A percentile compares a stretch with the other conserved stretches of the same genome.
These are phyloP conservation scores for Trissolcus brochymenae DNA, from an alignment of 2,888 invertebrate genomes.

Conservation along the genomic window DNA sequence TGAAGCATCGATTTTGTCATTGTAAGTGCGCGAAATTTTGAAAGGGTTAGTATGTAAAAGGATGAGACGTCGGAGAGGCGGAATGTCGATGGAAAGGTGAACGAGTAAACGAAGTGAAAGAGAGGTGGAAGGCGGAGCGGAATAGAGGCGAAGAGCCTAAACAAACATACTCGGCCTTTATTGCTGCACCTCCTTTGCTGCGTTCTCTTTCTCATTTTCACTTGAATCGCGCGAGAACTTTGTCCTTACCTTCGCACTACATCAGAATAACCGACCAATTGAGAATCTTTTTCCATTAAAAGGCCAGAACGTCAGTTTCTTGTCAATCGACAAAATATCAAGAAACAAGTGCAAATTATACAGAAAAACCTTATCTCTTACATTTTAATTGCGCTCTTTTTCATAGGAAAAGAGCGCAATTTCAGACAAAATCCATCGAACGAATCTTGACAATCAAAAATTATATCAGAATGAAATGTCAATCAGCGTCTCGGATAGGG, in stretches of 20 bases:
- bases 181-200: constrained; percentile 68
- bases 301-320: constrained; percentile 45
- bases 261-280: constrained; percentile 57
- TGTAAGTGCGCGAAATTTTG: constrained; percentile 38
- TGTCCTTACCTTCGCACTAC: constrained; percentile 58
- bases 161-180: constrained; percentile 74
- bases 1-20: constrained; percentile 37
- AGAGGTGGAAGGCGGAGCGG: constrained; percentile 57
- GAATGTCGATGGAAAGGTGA: constrained; percentile 51
- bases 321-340: constrained; percentile 54
- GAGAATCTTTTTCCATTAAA: constrained; percentile 56
- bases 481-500: constrained; percentile 44
- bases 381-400: background rate
- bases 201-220: constrained; percentile 60
- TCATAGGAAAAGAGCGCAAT: too few relatives aligned
- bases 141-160: constrained; percentile 71
- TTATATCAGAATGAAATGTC: constrained; percentile 36
- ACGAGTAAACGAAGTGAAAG: constrained; percentile 54
- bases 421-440: too few relatives aligned
- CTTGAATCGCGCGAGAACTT: constrained; percentile 60
- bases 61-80: constrained; percentile 31
- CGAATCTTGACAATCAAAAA: constrained; percentile 8
- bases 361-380: background rate
- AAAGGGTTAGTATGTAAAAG: constrained; percentile 53
- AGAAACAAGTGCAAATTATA: constrained; percentile 27